phyloP scores from a whole-genome alignment of 2,888 invertebrate genomes.

The Drosophila yooni region DNA sequence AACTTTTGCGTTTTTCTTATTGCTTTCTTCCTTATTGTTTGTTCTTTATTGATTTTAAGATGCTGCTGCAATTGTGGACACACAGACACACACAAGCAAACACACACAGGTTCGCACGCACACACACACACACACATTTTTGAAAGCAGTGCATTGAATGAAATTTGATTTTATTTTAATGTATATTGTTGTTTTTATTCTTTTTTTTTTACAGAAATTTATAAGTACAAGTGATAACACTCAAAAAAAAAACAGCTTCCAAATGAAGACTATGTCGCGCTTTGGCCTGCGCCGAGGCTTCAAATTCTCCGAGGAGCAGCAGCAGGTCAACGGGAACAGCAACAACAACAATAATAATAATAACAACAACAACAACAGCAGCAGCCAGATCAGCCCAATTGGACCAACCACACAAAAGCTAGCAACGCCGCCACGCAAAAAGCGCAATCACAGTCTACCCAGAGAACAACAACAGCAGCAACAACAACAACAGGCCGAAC shows the following conservation, averaged over 20 bases:
- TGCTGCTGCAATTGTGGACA: slow-evolving; percentile 60
- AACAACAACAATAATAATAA: slow-evolving; percentile 35
- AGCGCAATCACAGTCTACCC: slow-evolving; percentile 44
- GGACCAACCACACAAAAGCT: slow-evolving; percentile 45
- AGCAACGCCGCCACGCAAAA: slow-evolving; percentile 54
- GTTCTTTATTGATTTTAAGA: slow-evolving; percentile 58
- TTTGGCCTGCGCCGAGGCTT: slow-evolving; percentile 82
- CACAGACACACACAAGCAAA: slow-evolving; percentile 16
- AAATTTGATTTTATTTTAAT: slow-evolving; percentile 30
- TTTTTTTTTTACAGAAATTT: slow-evolving; percentile 16
- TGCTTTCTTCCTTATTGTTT: slow-evolving; percentile 45
- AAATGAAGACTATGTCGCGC: slow-evolving; percentile 80
- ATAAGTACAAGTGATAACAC: slow-evolving; percentile 39
- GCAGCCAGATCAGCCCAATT: slow-evolving; percentile 29
- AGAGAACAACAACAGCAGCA: slow-evolving; percentile 24
- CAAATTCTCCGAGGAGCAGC: slow-evolving; percentile 76
- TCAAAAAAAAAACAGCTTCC: slow-evolving; percentile 43
- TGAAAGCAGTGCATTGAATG: slow-evolving; percentile 35
- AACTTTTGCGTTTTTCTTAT: slow-evolving; percentile 29
- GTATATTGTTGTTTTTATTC: slow-evolving; percentile 4
- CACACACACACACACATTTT: slow-evolving; percentile 3
- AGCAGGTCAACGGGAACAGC: slow-evolving; percentile 66
- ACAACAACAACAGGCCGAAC: slow-evolving; percentile 13
- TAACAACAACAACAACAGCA: slow-evolving; percentile 48
- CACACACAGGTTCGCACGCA: slow-evolving; percentile 29